Conservation (phyloP, 2,888 invertebrate genomes). For the Papilio gigon region DNA sequence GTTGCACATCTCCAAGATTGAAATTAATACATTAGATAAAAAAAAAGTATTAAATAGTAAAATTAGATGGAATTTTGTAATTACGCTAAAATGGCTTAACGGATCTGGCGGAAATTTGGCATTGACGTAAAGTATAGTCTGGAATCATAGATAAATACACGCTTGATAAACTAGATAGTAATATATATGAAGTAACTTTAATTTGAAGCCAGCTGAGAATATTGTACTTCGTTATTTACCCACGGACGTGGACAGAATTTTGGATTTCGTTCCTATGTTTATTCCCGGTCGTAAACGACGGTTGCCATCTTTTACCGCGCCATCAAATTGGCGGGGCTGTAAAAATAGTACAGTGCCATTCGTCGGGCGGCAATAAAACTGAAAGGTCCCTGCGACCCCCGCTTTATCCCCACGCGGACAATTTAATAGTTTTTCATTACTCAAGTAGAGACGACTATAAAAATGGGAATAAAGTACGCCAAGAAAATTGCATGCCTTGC, state of each 20-base stretch:
- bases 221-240: slow-evolving; percentile 26
- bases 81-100: too few relatives aligned
- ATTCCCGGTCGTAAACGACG: slow-evolving; percentile 55
- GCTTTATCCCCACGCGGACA: slow-evolving; percentile 72
- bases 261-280: slow-evolving; percentile 45
- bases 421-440: slow-evolving; percentile 82
- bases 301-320: slow-evolving; percentile 69
- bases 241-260: slow-evolving; percentile 29
- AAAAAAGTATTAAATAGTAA: too few relatives aligned
- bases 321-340: slow-evolving; percentile 72
- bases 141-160: too few relatives aligned
- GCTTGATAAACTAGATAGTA: too few relatives aligned
- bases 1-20: too few relatives aligned
- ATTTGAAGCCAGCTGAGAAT: background rate
- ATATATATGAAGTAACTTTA: too few relatives aligned
- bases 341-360: slow-evolving; percentile 72
- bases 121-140: too few relatives aligned
- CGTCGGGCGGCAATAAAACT: slow-evolving; percentile 70
- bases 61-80: too few relatives aligned
- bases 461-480: slow-evolving; percentile 72
- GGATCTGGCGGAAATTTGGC: too few relatives aligned
- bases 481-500: slow-evolving; percentile 80
- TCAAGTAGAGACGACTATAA: slow-evolving; percentile 79
- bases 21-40: too few relatives aligned
- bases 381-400: slow-evolving; percentile 75